phyloP scores from a whole-genome alignment of 2,888 invertebrate genomes.

The Philereme vetulata region DNA sequence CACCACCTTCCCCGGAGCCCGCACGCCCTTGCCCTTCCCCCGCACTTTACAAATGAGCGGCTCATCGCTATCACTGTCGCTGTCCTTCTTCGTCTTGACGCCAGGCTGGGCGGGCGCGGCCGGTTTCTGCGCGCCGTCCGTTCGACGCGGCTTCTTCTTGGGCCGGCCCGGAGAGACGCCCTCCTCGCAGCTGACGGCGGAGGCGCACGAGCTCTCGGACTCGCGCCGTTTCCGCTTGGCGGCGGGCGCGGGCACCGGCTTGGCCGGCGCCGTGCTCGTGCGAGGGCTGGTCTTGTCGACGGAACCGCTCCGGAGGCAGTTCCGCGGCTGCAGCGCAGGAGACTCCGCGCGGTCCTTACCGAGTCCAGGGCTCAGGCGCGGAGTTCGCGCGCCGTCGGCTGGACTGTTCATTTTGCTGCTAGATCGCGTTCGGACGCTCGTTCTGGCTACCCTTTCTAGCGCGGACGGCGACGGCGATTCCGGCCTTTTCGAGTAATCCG shows the following conservation, averaged over 20 bases:
- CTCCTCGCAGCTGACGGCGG: slow-evolving; percentile 85
- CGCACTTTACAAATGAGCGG: slow-evolving; percentile 90
- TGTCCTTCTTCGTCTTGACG: slow-evolving; percentile 83
- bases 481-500: slow-evolving; percentile 78
- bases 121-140: slow-evolving; percentile 64
- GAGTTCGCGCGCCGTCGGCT: slow-evolving; percentile 78
- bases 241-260: slow-evolving; percentile 73
- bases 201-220: slow-evolving; percentile 89
- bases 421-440: slow-evolving; percentile 86
- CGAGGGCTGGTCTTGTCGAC: slow-evolving; percentile 68
- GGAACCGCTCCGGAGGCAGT: slow-evolving; percentile 65
- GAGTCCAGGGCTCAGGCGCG: slow-evolving; percentile 73
- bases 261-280: slow-evolving; percentile 46
- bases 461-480: slow-evolving; percentile 77
- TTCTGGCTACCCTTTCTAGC: slow-evolving; percentile 71
- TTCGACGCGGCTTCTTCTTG: slow-evolving; percentile 69
- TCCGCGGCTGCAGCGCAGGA: slow-evolving; percentile 60
- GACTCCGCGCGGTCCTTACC: slow-evolving; percentile 67
- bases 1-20: slow-evolving; percentile 45
- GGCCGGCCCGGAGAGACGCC: slow-evolving; percentile 65
- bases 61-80: slow-evolving; percentile 91
- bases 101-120: slow-evolving; percentile 76
- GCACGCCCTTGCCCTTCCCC: slow-evolving; percentile 60
- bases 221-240: slow-evolving; percentile 90
- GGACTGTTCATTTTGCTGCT: slow-evolving; percentile 88